phyloP scores from a whole-genome alignment of 2,113 vertebrate species.

The Ciconia stormi region DNA sequence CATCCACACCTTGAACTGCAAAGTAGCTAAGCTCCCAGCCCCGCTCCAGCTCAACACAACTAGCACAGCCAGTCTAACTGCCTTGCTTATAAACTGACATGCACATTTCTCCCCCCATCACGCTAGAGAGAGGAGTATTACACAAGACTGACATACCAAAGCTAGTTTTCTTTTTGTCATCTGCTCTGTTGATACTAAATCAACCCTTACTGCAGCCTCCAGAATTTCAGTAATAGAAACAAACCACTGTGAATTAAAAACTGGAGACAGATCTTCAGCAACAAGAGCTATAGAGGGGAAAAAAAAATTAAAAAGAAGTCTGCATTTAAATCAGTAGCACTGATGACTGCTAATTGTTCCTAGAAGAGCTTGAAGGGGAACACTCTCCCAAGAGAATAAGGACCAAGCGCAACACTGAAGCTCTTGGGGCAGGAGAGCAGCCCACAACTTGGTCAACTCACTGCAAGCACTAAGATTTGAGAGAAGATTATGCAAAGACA shows the following conservation, averaged over 20 bases:
- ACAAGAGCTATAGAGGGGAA: background rate
- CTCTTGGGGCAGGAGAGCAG: background rate
- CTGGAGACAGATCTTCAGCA: background rate
- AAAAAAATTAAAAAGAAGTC: background rate
- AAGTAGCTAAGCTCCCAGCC: background rate
- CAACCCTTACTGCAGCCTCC: background rate
- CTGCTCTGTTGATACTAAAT: background rate
- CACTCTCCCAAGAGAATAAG: background rate
- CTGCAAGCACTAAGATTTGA: background rate
- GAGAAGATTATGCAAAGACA: background rate
- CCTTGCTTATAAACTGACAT: background rate
- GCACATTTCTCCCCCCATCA: background rate
- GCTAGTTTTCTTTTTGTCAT: background rate
- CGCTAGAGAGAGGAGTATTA: background rate
- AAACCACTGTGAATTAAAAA: background rate
- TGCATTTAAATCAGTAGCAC: background rate
- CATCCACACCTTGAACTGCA: background rate
- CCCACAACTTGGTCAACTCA: background rate
- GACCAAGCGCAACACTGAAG: fast-evolving
- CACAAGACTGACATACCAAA: background rate
- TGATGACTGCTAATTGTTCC: background rate
- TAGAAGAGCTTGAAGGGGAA: background rate
- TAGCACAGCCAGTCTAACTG: background rate
- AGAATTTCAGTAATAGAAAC: background rate
- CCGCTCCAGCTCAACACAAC: background rate